Conservation (phyloP, 2,888 invertebrate genomes). For the Crematogaster levior region DNA sequence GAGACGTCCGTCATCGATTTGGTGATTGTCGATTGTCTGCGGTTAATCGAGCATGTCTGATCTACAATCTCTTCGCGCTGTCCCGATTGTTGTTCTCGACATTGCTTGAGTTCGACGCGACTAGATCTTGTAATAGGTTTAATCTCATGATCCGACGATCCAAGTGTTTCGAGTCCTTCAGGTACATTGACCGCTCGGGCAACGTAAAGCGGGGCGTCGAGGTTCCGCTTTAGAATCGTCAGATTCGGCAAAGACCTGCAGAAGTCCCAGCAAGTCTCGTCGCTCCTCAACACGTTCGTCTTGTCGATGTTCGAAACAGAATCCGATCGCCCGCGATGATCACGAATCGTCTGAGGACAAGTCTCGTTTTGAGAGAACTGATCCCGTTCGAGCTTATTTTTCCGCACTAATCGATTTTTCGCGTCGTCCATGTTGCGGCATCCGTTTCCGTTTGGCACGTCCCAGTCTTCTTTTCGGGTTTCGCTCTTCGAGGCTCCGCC, state of each 20-base stretch:
- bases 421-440: background rate
- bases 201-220: background rate
- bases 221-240: constrained; percentile 8
- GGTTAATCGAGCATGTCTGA: constrained; percentile 33
- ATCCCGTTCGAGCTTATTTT: background rate
- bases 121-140: background rate
- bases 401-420: no score
- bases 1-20: constrained; percentile 29
- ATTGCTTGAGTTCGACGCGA: constrained; percentile 1
- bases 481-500: background rate
- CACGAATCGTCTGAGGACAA: background rate
- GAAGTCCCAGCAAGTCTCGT: background rate
- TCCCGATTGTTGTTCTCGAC: constrained; percentile 31
- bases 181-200: constrained; percentile 29
- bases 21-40: constrained; percentile 21
- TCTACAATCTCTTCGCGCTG: constrained; percentile 20
- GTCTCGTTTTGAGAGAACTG: background rate
- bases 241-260: constrained; percentile 32
- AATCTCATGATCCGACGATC: background rate
- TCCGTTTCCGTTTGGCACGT: background rate
- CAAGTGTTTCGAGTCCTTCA: background rate
- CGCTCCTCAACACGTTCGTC: background rate
- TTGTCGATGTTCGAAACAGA: no score
- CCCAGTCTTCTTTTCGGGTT: background rate
- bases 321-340: background rate